Conservation (phyloP, 2,888 invertebrate genomes). For the Dromius quadrimaculatus region DNA sequence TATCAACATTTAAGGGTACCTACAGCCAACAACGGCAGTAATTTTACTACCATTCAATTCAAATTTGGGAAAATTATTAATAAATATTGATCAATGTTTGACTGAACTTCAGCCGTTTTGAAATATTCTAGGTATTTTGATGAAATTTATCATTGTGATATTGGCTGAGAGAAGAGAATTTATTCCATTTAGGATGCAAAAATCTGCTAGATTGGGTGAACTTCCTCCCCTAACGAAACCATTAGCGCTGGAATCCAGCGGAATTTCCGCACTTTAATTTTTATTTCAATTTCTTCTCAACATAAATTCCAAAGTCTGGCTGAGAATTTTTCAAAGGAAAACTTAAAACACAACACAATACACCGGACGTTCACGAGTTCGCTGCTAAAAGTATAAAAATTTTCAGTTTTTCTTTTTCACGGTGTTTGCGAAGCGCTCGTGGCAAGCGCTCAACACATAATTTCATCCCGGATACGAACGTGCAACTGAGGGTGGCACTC, state of each 20-base stretch:
- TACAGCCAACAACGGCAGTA: no score
- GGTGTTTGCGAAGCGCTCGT: conserved; percentile 47
- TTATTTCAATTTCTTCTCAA: conserved; percentile 41
- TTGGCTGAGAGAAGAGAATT: no score
- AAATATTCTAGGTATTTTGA: no score
- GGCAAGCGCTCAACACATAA: conserved; percentile 44
- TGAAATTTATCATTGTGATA: no score
- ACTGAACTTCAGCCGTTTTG: no score
- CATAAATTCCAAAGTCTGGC: conserved; percentile 44
- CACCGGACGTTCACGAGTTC: conserved; percentile 44
- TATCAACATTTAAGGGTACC: no score
- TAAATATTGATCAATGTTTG: no score
- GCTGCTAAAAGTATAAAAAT: conserved; percentile 47
- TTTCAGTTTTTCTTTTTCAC: conserved; percentile 41
- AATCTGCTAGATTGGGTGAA: not conserved
- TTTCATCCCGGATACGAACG: conserved; percentile 30
- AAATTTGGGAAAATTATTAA: no score
- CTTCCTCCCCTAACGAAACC: conserved; percentile 33
- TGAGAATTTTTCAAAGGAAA: conserved; percentile 40
- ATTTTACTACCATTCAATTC: no score
- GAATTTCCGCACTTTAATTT: conserved; percentile 47
- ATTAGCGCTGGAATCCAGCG: conserved; percentile 29
- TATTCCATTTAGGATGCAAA: no score
- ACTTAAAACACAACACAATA: conserved; percentile 48
- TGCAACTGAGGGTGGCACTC: not conserved